Evolutionary conservation across 2,888 invertebrate genomes (phyloP), one percentile per base, ranked within the genome.

Genomic region (Tetragonisca angustula): DNA sequence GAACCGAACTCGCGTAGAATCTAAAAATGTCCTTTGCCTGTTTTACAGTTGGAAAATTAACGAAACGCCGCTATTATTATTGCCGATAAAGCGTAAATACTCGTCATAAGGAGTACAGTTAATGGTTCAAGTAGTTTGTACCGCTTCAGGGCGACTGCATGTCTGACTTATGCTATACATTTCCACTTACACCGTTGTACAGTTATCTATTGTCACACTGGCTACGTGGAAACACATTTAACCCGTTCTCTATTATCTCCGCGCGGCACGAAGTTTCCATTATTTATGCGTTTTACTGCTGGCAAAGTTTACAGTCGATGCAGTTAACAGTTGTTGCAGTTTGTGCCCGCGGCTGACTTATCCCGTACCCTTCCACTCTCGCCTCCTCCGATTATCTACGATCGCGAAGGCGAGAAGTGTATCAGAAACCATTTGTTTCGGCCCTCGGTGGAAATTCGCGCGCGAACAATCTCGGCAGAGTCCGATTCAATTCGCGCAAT

Each of bases 291-390:
- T 82, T 82, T 82, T 65, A 65, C 75, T 65, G 59, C 65, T 54
- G 21, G 43, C 50, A 59, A 82, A 82, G 82, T 82, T 82, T 52
- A 43, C 43, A 70, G 50, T 59, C 82, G 82, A 82, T 82, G 69
- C 69, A 59, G 82, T 82, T 82, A 82, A 70, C 82, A 75, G 75
- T 81, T 82, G 81, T 36, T 78, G 50, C 62, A 82, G 81, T 82
- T 81, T 27, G 27, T 56, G 54, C 69, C 82, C 68, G 52, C 69
- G 82, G 68, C 82, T 59, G 82, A 82, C 82, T 82, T 82, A 82
- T 82, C 52, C 56, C 27, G 43, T 27, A 15, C 75, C 56, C 11
- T 75, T 70, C 74, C 32, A 74, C 69, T 24, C 64, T 54, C 69
- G 49, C 77, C 49, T 36, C n/a, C 62, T 24, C 56, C 52, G 73